phyloP scores from a whole-genome alignment of 1,140 invertebrate species.

The Cyclina sinensis region DNA sequence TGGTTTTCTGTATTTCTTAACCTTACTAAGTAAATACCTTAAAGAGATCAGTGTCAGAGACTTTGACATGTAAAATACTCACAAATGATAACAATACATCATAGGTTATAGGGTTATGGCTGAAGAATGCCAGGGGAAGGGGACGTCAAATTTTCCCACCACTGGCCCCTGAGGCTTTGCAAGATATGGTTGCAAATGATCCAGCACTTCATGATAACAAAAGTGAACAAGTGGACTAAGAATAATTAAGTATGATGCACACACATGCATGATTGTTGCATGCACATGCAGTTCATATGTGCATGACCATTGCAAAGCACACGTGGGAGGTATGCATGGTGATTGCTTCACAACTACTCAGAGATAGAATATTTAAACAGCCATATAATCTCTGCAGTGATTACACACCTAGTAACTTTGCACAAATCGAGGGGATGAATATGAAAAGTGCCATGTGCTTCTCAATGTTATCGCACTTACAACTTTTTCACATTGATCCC shows the following conservation, averaged over 20 bases:
- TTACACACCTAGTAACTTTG: too few species aligned
- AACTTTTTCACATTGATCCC: too few species aligned
- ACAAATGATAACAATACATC: constrained; percentile 3
- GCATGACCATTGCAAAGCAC: neutral
- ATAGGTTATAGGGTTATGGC: constrained; percentile 60
- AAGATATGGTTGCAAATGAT: constrained; percentile 53
- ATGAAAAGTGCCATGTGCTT: too few species aligned
- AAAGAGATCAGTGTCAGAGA: too few species aligned
- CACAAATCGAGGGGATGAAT: too few species aligned
- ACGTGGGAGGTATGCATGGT: constrained; percentile 5
- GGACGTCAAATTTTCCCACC: constrained; percentile 26
- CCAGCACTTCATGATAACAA: neutral
- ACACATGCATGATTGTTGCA: neutral
- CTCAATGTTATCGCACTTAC: too few species aligned
- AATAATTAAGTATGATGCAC: constrained; percentile 43
- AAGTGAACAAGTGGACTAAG: neutral
- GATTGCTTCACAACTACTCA: neutral
- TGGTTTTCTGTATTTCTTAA: too few species aligned
- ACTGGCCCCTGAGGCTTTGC: constrained; percentile 52
- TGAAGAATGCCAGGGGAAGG: constrained; percentile 47
- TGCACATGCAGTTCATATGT: neutral
- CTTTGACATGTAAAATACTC: too few species aligned
- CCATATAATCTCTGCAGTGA: too few species aligned
- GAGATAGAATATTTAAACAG: too few species aligned
- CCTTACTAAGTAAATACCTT: too few species aligned